Conservation (phyloP, 2,113 vertebrate genomes). For the Rhagologus leucostigma region DNA sequence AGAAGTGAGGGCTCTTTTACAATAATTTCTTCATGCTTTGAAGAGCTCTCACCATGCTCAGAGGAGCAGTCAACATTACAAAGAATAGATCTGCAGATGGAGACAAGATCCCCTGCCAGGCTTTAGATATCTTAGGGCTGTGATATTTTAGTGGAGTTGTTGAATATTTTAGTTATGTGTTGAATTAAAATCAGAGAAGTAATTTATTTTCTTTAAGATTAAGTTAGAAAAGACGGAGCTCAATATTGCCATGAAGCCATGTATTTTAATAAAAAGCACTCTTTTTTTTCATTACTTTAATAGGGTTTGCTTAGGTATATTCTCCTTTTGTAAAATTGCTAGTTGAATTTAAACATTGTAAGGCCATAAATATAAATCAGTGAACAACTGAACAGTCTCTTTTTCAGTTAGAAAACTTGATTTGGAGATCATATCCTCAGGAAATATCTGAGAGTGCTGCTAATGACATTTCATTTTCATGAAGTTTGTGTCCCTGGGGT, state of each 20-base stretch:
- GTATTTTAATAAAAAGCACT: not conserved
- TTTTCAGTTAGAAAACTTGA: not conserved
- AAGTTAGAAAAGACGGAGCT: not conserved
- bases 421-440: not conserved
- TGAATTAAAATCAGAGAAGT: not conserved
- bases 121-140: not conserved
- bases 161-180: not conserved
- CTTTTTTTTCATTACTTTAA: not conserved
- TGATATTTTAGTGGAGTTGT: not conserved
- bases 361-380: not conserved
- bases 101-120: not conserved
- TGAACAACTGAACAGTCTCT: not conserved
- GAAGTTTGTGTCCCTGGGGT: not conserved
- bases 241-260: not conserved
- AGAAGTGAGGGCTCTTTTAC: not conserved
- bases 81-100: not conserved
- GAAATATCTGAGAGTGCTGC: not conserved
- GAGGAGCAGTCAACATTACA: not conserved
- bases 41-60: not conserved
- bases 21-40: not conserved
- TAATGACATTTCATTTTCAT: not conserved
- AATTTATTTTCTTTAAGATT: constrained; percentile 2
- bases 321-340: not conserved
- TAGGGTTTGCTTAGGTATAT: not conserved
- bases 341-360: not conserved